Conservation (phyloP, 2,888 invertebrate genomes). For the Suillia variegata region DNA sequence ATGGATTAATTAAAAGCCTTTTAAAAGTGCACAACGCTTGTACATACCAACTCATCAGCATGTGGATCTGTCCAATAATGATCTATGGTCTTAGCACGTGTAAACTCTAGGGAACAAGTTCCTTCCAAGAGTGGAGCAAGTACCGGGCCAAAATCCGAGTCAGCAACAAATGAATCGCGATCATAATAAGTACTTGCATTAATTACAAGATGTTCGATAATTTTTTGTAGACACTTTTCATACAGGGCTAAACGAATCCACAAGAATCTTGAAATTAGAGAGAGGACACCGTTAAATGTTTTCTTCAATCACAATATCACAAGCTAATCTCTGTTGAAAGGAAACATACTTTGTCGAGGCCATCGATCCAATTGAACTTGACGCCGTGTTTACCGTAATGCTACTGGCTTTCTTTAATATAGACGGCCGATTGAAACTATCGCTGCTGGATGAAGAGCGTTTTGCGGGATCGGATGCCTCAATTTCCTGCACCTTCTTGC, state of each 20-base stretch:
- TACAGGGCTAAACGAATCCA: constrained; percentile 94
- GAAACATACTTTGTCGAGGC: constrained; percentile 61
- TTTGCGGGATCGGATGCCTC: constrained; percentile 72
- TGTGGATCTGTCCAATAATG: constrained; percentile 94
- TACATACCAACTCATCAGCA: constrained; percentile 83
- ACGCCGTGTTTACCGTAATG: constrained; percentile 63
- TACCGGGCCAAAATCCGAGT: constrained; percentile 89
- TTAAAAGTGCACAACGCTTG: background rate
- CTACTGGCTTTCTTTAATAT: constrained; percentile 71
- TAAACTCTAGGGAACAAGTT: constrained; percentile 91
- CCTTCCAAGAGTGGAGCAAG: constrained; percentile 89
- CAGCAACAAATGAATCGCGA: constrained; percentile 84
- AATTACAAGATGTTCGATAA: constrained; percentile 84
- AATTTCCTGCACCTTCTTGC: constrained; percentile 76
- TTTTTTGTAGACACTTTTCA: constrained; percentile 84
- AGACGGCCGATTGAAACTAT: constrained; percentile 71
- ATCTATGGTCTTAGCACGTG: constrained; percentile 85
- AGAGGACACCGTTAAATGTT: no score
- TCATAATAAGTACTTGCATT: constrained; percentile 89
- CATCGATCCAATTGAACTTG: constrained; percentile 51
- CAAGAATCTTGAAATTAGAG: constrained; percentile 68
- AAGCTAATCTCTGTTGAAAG: no score
- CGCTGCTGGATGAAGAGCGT: constrained; percentile 70
- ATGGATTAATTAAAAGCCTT: background rate
- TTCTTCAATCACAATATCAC: no score